phyloP scores from a whole-genome alignment of 2,888 invertebrate species.

The Hyalella azteca region DNA sequence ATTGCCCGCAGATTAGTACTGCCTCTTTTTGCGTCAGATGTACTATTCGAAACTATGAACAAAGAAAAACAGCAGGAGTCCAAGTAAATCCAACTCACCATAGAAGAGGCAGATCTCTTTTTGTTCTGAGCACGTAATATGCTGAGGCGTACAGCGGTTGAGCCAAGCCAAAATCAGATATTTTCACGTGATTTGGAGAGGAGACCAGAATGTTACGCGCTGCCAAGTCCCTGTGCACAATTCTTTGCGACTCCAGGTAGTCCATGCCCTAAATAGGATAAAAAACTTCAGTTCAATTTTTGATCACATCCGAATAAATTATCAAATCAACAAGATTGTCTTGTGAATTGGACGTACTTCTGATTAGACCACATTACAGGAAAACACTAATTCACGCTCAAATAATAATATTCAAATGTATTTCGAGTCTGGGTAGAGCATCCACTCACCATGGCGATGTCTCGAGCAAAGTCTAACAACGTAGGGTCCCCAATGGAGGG shows the following conservation, averaged over 20 bases:
- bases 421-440: too few relatives aligned
- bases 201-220: slow-evolving; percentile 88
- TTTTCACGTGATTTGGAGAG: slow-evolving; percentile 81
- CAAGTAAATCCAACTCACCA: slow-evolving; percentile 76
- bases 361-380: too few relatives aligned
- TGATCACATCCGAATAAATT: too few relatives aligned
- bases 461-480: slow-evolving; percentile 78
- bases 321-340: too few relatives aligned
- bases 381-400: too few relatives aligned
- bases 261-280: slow-evolving; percentile 71
- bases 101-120: slow-evolving; percentile 81
- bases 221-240: slow-evolving; percentile 89
- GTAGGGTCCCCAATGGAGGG: slow-evolving; percentile 71
- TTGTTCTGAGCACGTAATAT: slow-evolving; percentile 80
- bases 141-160: slow-evolving; percentile 74
- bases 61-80: too few relatives aligned
- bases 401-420: too few relatives aligned
- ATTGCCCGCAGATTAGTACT: too few relatives aligned
- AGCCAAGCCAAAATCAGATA: slow-evolving; percentile 90
- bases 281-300: too few relatives aligned
- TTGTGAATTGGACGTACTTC: too few relatives aligned
- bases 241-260: slow-evolving; percentile 79
- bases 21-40: too few relatives aligned
- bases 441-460: slow-evolving; percentile 76
- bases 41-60: too few relatives aligned